These are phyloP conservation scores for Amphiprion percula DNA, from an alignment of 2,113 vertebrate genomes.

Conservation along the genomic window DNA sequence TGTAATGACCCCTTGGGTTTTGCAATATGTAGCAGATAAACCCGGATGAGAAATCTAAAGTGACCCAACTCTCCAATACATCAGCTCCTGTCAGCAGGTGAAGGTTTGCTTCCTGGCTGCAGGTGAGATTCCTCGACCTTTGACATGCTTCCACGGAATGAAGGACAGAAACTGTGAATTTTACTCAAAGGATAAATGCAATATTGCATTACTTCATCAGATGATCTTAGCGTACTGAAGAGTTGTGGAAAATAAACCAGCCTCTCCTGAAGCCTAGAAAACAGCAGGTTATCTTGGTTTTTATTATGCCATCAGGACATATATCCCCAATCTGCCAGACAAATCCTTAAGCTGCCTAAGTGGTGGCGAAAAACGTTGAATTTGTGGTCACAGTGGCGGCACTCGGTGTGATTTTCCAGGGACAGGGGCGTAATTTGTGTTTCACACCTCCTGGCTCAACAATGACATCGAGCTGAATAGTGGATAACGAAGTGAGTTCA, in stretches of 20 bases:
- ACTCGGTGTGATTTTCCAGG: constrained; percentile 39
- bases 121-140: constrained; percentile 41
- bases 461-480: constrained; percentile 26
- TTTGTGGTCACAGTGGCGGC: constrained; percentile 47
- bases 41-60: constrained; percentile 45
- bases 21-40: constrained; percentile 36
- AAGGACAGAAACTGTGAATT: constrained; percentile 26
- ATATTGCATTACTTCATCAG: constrained; percentile 22
- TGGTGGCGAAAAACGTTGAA: constrained; percentile 47
- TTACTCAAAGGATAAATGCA: constrained; percentile 19
- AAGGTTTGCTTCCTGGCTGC: constrained; percentile 23
- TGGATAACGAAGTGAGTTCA: constrained; percentile 33
- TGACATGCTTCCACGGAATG: constrained; percentile 23
- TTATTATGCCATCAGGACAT: constrained; percentile 52
- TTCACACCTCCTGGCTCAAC: constrained; percentile 39
- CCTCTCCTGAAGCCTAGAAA: constrained; percentile 13
- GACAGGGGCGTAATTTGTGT: constrained; percentile 32
- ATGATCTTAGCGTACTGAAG: constrained; percentile 34
- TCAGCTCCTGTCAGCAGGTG: constrained; percentile 34
- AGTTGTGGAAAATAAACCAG: constrained; percentile 46
- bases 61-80: constrained; percentile 30
- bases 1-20: constrained; percentile 44
- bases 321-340: constrained; percentile 58
- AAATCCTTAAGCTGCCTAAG: constrained; percentile 63
- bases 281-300: constrained; percentile 53